Conservation (phyloP, 2,888 invertebrate species). For the Cepaea hortensis region DNA sequence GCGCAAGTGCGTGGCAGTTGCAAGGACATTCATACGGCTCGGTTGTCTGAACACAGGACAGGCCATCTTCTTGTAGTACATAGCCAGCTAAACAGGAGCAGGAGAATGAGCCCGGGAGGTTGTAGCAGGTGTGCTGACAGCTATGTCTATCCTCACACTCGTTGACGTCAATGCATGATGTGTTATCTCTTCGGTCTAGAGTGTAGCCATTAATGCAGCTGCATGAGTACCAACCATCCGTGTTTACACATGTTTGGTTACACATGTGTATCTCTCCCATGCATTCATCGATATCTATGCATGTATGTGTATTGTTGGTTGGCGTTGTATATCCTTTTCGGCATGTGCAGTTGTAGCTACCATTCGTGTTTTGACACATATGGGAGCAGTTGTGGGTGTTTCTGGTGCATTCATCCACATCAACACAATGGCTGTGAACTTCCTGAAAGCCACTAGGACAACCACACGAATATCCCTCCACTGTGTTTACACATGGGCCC, state of each 20-base stretch:
- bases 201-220: not conserved
- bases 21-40: not conserved
- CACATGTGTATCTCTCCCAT: not conserved
- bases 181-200: not conserved
- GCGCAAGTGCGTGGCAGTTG: not conserved
- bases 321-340: not conserved
- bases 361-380: not conserved
- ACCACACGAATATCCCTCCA: not conserved
- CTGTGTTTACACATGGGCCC: conserved; percentile 2
- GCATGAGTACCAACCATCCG: not conserved
- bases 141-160: not conserved
- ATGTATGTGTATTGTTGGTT: no score
- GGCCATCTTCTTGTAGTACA: not conserved
- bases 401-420: conserved; percentile 1
- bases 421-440: not conserved
- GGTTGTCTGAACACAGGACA: not conserved
- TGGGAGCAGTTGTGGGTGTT: not conserved
- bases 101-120: not conserved
- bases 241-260: not conserved
- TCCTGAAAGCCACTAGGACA: not conserved
- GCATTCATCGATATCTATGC: not conserved
- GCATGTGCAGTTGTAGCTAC: conserved; percentile 1
- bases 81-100: not conserved
- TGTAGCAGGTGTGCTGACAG: not conserved
- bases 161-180: not conserved